Evolutionary conservation across 2,113 vertebrate genomes (phyloP).

Genomic region (Opisthocomus hoazin): DNA sequence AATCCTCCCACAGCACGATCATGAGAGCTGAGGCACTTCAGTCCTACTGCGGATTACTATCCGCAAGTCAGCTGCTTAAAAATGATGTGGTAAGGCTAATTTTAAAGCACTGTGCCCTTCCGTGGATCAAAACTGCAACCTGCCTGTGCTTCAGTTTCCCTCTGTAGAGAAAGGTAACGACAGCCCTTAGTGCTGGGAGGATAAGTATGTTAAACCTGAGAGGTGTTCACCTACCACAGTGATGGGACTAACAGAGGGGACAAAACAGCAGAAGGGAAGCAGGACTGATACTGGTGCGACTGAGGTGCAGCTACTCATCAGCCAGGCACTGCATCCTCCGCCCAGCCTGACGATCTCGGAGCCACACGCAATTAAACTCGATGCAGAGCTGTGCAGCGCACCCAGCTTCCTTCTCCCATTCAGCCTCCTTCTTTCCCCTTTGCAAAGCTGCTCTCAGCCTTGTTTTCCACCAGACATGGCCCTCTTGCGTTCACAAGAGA

Average conservation of each 20-base stretch:
- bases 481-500: constrained; percentile 35
- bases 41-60: accelerated
- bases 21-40: not conserved
- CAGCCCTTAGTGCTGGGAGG: not conserved
- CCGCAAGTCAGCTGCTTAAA: not conserved
- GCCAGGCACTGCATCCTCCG: not conserved
- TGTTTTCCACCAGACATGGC: not conserved
- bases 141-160: not conserved
- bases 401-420: not conserved
- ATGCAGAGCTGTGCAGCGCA: not conserved
- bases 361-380: not conserved
- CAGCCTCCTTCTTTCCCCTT: not conserved
- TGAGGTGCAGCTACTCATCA: not conserved
- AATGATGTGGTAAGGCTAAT: not conserved
- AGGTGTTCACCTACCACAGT: not conserved
- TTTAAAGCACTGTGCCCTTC: not conserved
- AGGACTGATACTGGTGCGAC: not conserved
- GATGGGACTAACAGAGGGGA: not conserved
- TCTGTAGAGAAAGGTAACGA: not conserved
- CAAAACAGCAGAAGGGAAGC: not conserved
- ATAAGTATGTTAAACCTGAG: not conserved
- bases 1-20: accelerated
- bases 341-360: accelerated
- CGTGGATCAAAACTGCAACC: not conserved
- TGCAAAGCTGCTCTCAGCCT: not conserved